Base-by-base conservation (phyloP, 2,888 invertebrate species). In the Lepidochitona cinerea region DNA sequence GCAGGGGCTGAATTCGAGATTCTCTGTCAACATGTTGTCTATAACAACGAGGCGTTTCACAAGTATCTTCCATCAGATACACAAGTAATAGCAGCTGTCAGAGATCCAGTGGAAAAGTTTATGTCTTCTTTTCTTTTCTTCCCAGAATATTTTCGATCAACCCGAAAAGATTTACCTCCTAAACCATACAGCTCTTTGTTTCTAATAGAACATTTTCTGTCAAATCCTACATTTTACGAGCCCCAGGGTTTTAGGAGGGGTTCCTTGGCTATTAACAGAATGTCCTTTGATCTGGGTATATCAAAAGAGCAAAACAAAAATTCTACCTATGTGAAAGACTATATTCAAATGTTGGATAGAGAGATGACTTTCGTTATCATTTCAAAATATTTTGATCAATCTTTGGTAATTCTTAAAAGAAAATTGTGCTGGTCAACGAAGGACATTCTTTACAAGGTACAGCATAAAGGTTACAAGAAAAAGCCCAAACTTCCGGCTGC, bases 351-450 rank as follows among this genome's bases (percentile, higher is more conserved):
- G n/a, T 37, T 66, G 29, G 66, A 66, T n/a, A 2, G 37, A 9
- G 66, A 66, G 14, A 37, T 66, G 23, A 3, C 35, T 5, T 18
- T 66, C 2, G 66, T 66, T 32, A n/a, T 66, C 18, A 36, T 66
- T 14, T 18, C 36, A 2, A 37, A 66, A 2, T 66, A 37, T 33
- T 66, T 35, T 5, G 66, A 66, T 37, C n/a, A 66, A 26, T 66
- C 66, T 37, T 37, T 66, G 66, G 66, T 66, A 23, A 12, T 66
- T 18, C 66, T 66, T 4, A 66, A 66, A 66, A 1, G 37, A 18
- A 37, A 35, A 14, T n/a, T 66, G 66, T 66, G 66, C n/a, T 66
- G 66, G 66, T 23, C 66, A n/a, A 37, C 29, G 3, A 66, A 66
- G 26, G 66, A 66, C 37, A 66, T 66, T 5, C 14, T 66, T 33